phyloP scores from a whole-genome alignment of 2,113 vertebrate species.

The Ptyas mucosa region DNA sequence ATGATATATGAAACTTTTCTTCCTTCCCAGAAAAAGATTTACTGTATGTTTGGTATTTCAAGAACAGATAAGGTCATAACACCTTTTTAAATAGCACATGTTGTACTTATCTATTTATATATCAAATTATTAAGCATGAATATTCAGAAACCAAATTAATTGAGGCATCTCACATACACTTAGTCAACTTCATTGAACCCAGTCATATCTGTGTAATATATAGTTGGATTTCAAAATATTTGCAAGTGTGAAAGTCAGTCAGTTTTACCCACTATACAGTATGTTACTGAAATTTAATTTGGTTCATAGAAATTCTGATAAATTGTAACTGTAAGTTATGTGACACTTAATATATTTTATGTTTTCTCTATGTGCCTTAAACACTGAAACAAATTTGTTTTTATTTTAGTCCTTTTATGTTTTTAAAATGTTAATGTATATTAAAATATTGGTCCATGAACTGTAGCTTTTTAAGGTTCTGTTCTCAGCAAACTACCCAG shows the following conservation, averaged over 20 bases:
- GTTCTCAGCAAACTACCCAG: neutral
- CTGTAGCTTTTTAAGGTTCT: constrained; percentile 12
- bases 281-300: neutral
- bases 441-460: constrained; percentile 2
- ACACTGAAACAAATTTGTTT: neutral
- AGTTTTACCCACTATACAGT: neutral
- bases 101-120: neutral
- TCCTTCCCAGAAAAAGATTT: neutral
- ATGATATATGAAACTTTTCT: neutral
- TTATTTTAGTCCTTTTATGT: neutral
- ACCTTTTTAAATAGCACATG: neutral
- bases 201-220: neutral
- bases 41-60: neutral
- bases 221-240: neutral
- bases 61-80: neutral
- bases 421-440: constrained; percentile 1
- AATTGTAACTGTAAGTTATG: constrained; percentile 20
- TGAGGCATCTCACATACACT: neutral
- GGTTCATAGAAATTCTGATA: constrained; percentile 11
- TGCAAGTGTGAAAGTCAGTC: neutral
- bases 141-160: neutral
- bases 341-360: neutral
- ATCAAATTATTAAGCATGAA: neutral
- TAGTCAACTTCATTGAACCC: neutral
- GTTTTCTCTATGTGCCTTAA: neutral